Evolutionary conservation across 2,888 invertebrate genomes (phyloP), one percentile per base, ranked within the genome.

Genomic region (Drosophila conformis): DNA sequence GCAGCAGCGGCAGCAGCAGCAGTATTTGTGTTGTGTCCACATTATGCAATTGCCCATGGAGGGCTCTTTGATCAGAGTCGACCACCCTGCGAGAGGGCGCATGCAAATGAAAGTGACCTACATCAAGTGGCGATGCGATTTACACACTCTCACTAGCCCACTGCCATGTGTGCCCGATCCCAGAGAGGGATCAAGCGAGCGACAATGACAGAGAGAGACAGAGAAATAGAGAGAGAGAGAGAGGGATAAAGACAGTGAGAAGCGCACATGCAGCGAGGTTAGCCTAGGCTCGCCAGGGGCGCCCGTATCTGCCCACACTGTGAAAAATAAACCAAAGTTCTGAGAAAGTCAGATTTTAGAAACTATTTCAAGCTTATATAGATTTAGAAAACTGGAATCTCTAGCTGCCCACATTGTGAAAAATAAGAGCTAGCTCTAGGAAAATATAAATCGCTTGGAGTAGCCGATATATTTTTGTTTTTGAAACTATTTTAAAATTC

Each of bases 51-150:
- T 77, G 76, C 58, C 73, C 69, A 73, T 70, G 36, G 79, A 68
- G 76, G 31, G 69, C 72, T 62, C 82, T 86, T 85, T 87, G 87
- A 84, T 84, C 87, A 71, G 70, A 46, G 46, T 57, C 52, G 88
- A 81, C 87, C 84, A 85, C 83, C 82, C 84, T 76, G 66, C 73
- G 87, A 38, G 75, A 63, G 67, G 38, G 69, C 57, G 62, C 63
- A 81, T 74, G 75, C 74, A 74, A 86, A 89, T 80, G 87, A 87
- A 89, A 87, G 87, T 87, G 83, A 85, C 89, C 89, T 87, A 87
- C 87, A 87, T 87, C 89, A 86, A 88, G 86, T 84, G 82, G 83
- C 69, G 63, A 74, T 74, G 56, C 66, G 72, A 78, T 76, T 38
- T 57, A 57, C 36, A 27, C 54, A 57, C 62, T 65, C 72, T 64